Base-by-base conservation (phyloP, 2,888 invertebrate genomes). In the Agriopis leucophaearia region DNA sequence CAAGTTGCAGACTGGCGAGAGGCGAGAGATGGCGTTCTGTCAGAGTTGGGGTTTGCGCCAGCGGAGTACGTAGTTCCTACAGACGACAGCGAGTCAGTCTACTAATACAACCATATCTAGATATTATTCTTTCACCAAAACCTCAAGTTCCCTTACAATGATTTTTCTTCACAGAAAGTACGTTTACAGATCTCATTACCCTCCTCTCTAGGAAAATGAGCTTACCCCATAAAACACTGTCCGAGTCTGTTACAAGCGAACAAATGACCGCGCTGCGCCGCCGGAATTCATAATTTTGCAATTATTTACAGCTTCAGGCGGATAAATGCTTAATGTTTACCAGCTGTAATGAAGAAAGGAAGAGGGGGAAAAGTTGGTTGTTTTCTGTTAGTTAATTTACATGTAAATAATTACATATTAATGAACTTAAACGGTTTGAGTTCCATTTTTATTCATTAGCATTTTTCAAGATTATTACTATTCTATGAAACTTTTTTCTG, bases 271-370 rank as follows among this genome's bases (percentile, higher is more conserved):
- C 36, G 13, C 18, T 51, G 38, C 40, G 69, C 40, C 48, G 54
- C 12, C 47, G 12, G 66, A 71, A 69, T 71, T 55, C 55, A 69
- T 69, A 66, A 71, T 69, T 61, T 40, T 42, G 40, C 58, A 62
- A 64, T 70, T 66, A 66, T 54, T 66, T 64, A 12, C 63, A 56
- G 64, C 54, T 56, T 48, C 27, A 40, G 35, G 36, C 52, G 42
- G 16, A 63, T 47, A 66, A 66, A 62, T 42, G 66, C 38, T 45
- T 55, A 27, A 35, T 35, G 18, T 52, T 38, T 38, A 27, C 51
- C 45, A 65, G 52, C 57, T 64, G 57, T 57, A 40, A 50, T 10
- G 9, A 64, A 64, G 50, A 45, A 45, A 48, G 3, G 44, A 18
- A 13, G 38, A 54, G n/a, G 15, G 40, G 52, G 42, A 15, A 35